These are phyloP conservation scores for Nymphalis polychloros DNA, from an alignment of 2,888 invertebrate species.

Conservation along the genomic window DNA sequence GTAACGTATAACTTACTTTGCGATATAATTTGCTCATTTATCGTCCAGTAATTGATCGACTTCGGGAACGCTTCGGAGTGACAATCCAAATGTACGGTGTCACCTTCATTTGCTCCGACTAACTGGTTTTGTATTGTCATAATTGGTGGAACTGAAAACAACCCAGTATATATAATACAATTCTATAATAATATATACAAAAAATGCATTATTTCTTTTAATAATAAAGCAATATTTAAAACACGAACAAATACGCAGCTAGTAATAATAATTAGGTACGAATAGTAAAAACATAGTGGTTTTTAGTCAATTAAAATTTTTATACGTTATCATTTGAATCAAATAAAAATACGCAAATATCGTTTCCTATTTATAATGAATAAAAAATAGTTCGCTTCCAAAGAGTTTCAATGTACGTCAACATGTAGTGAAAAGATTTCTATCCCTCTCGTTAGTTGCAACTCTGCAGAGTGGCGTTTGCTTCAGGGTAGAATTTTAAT, in stretches of 20 bases:
- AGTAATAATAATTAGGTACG: too few relatives aligned
- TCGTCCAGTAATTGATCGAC: conserved; percentile 90
- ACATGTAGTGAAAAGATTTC: conserved; percentile 29
- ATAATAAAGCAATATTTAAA: too few relatives aligned
- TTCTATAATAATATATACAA: background rate
- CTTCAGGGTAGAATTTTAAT: conserved; percentile 36
- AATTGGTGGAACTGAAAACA: conserved; percentile 87
- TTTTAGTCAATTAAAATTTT: too few relatives aligned
- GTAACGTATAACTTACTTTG: conserved; percentile 76
- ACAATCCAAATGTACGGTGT: conserved; percentile 87
- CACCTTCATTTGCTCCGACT: conserved; percentile 86
- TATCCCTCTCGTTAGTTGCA: conserved; percentile 35
- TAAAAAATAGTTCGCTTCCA: background rate
- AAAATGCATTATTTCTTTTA: too few relatives aligned
- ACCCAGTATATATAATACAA: background rate
- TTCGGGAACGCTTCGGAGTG: conserved; percentile 89
- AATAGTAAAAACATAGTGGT: too few relatives aligned
- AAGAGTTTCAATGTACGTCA: conserved; percentile 16
- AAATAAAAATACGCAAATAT: too few relatives aligned
- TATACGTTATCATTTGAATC: too few relatives aligned
- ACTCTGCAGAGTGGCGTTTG: conserved; percentile 26
- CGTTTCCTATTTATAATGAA: too few relatives aligned
- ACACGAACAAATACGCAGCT: too few relatives aligned
- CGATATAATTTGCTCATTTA: conserved; percentile 86
- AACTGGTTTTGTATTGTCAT: conserved; percentile 90